Conservation (phyloP, 2,797 vertebrate genomes). For the Acanthiza pusilla region DNA sequence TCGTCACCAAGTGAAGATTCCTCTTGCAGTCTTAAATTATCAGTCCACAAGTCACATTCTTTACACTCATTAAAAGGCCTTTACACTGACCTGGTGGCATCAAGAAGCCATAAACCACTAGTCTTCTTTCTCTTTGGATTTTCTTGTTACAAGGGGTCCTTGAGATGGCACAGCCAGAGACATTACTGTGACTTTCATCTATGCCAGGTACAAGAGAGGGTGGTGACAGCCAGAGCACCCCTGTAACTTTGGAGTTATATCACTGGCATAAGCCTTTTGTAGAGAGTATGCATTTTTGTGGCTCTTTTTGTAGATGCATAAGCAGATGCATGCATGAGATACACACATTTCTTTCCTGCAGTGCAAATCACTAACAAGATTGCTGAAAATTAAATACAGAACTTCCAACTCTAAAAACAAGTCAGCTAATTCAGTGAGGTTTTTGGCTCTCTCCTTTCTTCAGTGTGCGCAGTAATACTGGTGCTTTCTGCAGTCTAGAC, state of each 20-base stretch:
- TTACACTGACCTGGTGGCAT: neutral
- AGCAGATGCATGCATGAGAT: neutral
- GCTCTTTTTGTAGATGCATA: neutral
- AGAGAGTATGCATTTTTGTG: neutral
- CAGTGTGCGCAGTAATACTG: slow-evolving; percentile 2
- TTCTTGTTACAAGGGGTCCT: neutral
- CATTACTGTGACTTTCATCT: neutral
- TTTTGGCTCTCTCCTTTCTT: neutral
- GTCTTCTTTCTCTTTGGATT: neutral
- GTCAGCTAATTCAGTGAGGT: neutral
- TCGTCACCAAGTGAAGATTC: neutral
- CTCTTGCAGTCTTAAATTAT: neutral
- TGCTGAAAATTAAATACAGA: neutral
- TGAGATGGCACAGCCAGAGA: neutral
- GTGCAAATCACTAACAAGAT: neutral
- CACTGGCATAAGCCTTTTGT: neutral
- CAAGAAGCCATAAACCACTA: neutral
- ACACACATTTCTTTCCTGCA: neutral
- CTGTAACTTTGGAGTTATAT: neutral
- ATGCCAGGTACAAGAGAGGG: neutral
- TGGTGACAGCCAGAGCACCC: neutral
- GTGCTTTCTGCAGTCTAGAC: neutral
- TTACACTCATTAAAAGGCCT: neutral
- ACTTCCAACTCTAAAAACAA: neutral
- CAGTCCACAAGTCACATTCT: neutral